phyloP scores from a whole-genome alignment of 1,140 invertebrate species.

The Nephotettix cincticeps region DNA sequence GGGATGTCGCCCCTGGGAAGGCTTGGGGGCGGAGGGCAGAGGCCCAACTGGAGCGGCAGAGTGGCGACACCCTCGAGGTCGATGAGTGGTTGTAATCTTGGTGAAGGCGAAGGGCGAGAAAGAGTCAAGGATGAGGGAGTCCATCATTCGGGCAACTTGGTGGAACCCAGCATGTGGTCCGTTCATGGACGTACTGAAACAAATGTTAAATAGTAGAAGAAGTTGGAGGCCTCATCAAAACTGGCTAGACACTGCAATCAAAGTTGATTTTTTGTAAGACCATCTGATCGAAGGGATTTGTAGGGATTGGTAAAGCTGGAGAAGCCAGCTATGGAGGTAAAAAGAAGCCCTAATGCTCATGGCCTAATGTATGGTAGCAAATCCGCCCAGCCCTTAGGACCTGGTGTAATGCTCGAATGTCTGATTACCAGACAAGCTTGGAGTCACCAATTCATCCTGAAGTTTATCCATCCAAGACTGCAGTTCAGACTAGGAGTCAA shows the following conservation, averaged over 20 bases:
- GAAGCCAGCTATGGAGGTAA: background rate
- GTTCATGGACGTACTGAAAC: conserved; percentile 46
- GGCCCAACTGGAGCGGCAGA: background rate
- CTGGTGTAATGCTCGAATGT: too few species aligned
- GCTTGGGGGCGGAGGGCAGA: background rate
- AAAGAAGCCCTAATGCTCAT: background rate
- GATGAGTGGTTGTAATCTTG: conserved; percentile 55
- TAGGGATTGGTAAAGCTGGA: background rate
- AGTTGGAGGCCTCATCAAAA: background rate
- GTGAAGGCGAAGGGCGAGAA: conserved; percentile 58
- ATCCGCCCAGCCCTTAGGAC: too few species aligned
- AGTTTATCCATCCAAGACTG: too few species aligned
- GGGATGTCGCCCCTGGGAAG: background rate
- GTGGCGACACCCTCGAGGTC: conserved; percentile 37
- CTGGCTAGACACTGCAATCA: too few species aligned
- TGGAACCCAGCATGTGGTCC: conserved; percentile 56
- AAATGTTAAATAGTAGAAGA: too few species aligned
- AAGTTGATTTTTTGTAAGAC: background rate
- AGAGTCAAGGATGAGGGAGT: conserved; percentile 63
- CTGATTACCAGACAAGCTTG: too few species aligned
- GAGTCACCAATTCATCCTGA: too few species aligned
- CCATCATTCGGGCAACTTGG: conserved; percentile 71
- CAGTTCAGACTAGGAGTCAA: too few species aligned
- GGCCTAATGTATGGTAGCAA: too few species aligned
- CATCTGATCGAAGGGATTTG: background rate